Percentiles rank a stretch among this genome's conserved stretches.
These are phyloP conservation scores for Hydra vulgaris DNA, from an alignment of 30 jellyfish, hydroid and myxozoan genomes.

Conservation along the genomic window DNA sequence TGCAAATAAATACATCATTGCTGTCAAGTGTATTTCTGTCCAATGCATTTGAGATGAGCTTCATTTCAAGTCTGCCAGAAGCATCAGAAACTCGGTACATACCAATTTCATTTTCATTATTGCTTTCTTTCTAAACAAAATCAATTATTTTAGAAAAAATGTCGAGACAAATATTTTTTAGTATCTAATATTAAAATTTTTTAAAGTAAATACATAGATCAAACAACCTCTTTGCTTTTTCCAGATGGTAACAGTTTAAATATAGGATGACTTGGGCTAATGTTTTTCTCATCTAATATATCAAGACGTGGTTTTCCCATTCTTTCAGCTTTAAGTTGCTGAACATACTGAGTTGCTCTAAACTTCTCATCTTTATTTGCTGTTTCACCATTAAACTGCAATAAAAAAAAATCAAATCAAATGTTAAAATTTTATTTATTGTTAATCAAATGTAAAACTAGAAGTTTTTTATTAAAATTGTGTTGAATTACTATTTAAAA, in stretches of 20 bases:
- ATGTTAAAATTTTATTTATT: no score
- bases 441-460: no score
- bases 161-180: background rate
- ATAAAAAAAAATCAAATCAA: background rate
- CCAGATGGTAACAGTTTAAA: constrained; percentile 56
- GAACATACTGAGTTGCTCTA: constrained; percentile 88
- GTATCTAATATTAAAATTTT: background rate
- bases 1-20: constrained; percentile 22
- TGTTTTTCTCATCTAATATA: constrained; percentile 57
- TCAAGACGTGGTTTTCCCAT: constrained; percentile 81
- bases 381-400: constrained; percentile 81
- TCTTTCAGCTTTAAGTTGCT: constrained; percentile 75
- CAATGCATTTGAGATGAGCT: constrained; percentile 46
- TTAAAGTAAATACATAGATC: background rate
- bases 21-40: constrained; percentile 30
- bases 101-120: constrained; percentile 12
- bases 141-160: background rate
- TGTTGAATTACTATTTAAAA: no score
- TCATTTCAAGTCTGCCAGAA: constrained; percentile 65
- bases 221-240: constrained; percentile 37
- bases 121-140: constrained; percentile 1
- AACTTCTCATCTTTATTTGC: constrained; percentile 93
- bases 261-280: constrained; percentile 59
- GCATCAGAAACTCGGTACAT: constrained; percentile 71
- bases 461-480: no score